Conservation (phyloP, 2,797 vertebrate species). For the Centropyge bicolor region DNA sequence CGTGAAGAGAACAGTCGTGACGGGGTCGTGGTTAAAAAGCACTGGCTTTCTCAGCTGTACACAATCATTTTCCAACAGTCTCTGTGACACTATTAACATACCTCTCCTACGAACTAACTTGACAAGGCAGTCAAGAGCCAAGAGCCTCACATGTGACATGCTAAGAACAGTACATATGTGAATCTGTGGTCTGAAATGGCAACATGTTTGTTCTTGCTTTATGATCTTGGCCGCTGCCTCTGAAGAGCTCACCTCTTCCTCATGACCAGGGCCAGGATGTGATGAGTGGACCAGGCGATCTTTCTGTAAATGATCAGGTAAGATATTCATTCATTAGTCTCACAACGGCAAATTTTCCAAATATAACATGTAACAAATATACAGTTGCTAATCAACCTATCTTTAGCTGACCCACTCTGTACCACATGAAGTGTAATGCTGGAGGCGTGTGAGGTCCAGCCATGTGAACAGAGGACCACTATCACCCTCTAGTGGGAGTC, state of each 20-base stretch:
- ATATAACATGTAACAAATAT: too few relatives aligned
- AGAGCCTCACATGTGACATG: rapidly evolving
- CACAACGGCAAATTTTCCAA: too few relatives aligned
- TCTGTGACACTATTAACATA: background rate
- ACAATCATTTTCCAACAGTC: conserved; percentile 19
- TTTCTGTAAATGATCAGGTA: conserved; percentile 79
- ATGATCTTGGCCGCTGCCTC: conserved; percentile 48
- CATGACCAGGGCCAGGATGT: conserved; percentile 88
- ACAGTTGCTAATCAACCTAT: too few relatives aligned
- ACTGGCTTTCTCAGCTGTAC: conserved; percentile 1
- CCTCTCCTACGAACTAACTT: background rate
- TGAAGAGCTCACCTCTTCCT: conserved; percentile 86
- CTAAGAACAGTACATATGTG: background rate
- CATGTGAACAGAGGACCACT: conserved; percentile 43
- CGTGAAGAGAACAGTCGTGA: conserved; percentile 22
- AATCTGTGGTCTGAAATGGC: background rate
- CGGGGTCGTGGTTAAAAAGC: background rate
- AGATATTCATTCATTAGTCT: background rate
- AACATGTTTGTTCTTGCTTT: background rate
- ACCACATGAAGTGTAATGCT: background rate
- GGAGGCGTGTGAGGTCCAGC: background rate
- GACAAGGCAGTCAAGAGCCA: background rate
- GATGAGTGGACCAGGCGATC: conserved; percentile 88
- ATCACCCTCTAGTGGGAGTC: conserved; percentile 82
- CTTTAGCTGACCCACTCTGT: background rate